These are phyloP conservation scores for Cinara cedri DNA, from an alignment of 2,888 invertebrate genomes.

Conservation along the genomic window DNA sequence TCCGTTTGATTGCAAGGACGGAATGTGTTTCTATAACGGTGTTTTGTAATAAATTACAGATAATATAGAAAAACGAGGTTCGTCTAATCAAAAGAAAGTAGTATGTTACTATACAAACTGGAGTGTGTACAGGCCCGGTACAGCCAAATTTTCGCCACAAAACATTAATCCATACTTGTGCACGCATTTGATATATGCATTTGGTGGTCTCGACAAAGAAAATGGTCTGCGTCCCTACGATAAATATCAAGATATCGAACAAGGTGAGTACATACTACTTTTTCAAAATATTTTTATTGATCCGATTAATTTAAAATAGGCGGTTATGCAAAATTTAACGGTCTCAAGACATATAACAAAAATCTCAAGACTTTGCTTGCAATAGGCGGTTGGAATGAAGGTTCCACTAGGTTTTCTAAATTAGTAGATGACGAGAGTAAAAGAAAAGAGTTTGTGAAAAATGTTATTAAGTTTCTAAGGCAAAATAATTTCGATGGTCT, in stretches of 20 bases:
- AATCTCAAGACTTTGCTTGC: conserved; percentile 88
- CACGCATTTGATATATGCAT: conserved; percentile 91
- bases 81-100: conserved; percentile 71
- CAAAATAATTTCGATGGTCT: conserved; percentile 89
- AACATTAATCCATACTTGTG: conserved; percentile 94
- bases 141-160: conserved; percentile 88
- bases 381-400: conserved; percentile 94
- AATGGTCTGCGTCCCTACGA: conserved; percentile 90
- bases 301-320: conserved; percentile 67
- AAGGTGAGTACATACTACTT: conserved; percentile 69
- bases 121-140: conserved; percentile 89
- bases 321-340: conserved; percentile 92
- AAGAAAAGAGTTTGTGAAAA: conserved; percentile 81
- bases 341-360: conserved; percentile 90
- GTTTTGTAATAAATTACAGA: conserved; percentile 47
- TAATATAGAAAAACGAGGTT: conserved; percentile 57
- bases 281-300: not conserved
- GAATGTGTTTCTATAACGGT: not conserved
- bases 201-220: conserved; percentile 89
- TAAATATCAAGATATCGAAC: conserved; percentile 93
- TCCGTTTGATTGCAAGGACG: conserved; percentile 19
- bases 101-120: conserved; percentile 94
- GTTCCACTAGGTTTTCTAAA: conserved; percentile 84
- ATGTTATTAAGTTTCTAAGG: conserved; percentile 82
- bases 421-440: conserved; percentile 80